Base-by-base conservation (phyloP, 2,113 vertebrate species). In the Stigmatopora argus region DNA sequence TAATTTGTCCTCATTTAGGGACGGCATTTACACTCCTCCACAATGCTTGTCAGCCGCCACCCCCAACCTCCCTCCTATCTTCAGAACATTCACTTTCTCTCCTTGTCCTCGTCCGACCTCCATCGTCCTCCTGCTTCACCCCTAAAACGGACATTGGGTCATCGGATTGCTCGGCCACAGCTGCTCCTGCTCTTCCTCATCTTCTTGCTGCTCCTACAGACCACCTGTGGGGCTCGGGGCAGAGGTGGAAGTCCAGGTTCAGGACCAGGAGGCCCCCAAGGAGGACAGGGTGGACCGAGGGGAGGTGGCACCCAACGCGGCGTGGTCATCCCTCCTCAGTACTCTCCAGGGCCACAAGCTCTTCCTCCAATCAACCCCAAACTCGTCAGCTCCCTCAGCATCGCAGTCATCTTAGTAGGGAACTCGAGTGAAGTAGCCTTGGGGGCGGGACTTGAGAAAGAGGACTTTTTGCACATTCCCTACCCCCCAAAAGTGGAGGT, bases 391-490 rank as follows among this genome's bases (percentile, higher is more conserved):
- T 88, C 90, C 0, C 95, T 99, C 74, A 96, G 95, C 77, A 95
- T 99, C 44, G 95, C 97, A 0, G 97, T 99, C 84, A 95, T 99
- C 79, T 90, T 99, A 11, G 96, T 98, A 87, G 97, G 97, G 74
- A 99, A 96, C 83, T 99, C 97, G 70, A 96, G 95, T 89, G 96
- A 98, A 87, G 93, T 98, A 77, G 86, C 94, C 69, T 91, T 98
- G 85, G 94, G 94, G 77, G 94, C 95, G 44, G 94, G 94, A 78
- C 92, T 96, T 86, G 95, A 98, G 83, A 99, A 98, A 90, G 96
- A 99, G 90, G 96, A 98, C 81, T 97, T 99, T 89, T 93, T 97
- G 77, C 94, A 98, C 84, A 94, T 99, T 61, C 95, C 96, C 2
- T 94, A 96, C 82, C 93, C 94, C 58, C 96, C 96, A 71, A 94